Conservation (phyloP, 2,888 invertebrate genomes). For the Agonum fuliginosum region DNA sequence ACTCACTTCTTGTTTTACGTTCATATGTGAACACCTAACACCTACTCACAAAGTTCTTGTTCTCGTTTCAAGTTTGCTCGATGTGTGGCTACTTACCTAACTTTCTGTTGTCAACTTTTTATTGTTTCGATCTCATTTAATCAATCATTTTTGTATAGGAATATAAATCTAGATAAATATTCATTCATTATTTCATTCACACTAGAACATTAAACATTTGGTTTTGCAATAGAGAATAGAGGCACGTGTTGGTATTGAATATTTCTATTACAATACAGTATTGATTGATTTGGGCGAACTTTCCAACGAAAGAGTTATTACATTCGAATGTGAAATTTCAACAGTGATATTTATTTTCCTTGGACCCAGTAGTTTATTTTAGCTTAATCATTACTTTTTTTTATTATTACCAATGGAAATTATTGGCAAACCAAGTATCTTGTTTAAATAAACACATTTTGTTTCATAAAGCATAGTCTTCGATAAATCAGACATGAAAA, state of each 20-base stretch:
- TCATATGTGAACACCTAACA: slow-evolving; percentile 25
- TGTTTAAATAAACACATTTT: no score
- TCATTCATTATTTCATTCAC: slow-evolving; percentile 34
- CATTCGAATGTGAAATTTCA: not conserved
- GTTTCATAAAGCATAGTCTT: no score
- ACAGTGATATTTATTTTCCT: no score
- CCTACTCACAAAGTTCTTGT: not conserved
- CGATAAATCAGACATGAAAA: no score
- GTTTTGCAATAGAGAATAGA: slow-evolving; percentile 10
- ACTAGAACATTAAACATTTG: not conserved
- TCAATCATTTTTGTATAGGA: slow-evolving; percentile 23
- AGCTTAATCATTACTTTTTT: not conserved
- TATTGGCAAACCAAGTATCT: no score
- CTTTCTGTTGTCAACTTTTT: slow-evolving; percentile 32
- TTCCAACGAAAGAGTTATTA: slow-evolving; percentile 19
- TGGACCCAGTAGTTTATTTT: slow-evolving; percentile 10
- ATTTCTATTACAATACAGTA: slow-evolving; percentile 22
- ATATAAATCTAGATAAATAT: slow-evolving; percentile 10
- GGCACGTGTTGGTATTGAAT: slow-evolving; percentile 7
- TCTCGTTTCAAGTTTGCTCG: slow-evolving; percentile 3
- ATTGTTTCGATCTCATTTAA: slow-evolving; percentile 42
- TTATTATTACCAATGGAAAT: no score
- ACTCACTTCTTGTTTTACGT: slow-evolving; percentile 27
- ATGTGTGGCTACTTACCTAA: slow-evolving; percentile 14
- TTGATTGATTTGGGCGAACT: slow-evolving; percentile 27